Evolutionary conservation across 2,113 vertebrate species (phyloP), one percentile per base, ranked within the genome.

Genomic region (Kryptolebias marmoratus): DNA sequence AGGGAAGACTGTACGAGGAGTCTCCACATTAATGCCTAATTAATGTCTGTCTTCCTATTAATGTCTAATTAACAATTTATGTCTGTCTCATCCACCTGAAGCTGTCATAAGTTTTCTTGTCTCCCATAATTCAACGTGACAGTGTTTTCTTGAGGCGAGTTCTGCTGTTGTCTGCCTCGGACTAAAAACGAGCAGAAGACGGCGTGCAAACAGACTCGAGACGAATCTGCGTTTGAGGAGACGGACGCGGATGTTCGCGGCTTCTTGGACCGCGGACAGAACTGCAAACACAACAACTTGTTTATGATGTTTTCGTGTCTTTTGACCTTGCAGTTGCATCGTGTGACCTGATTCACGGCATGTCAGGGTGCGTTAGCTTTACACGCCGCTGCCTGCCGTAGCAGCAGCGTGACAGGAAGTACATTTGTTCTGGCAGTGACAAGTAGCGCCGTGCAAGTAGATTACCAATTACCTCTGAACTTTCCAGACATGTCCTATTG

Each of bases 21-120:
- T 65, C 80, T 73, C 82, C 80, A 60, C 85, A 71, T 87, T 84
- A 84, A 87, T 88, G 65, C 55, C 80, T 88, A 88, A 91, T 90
- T 90, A 89, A 87, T 86, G 87, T 83, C 82, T 81, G 79, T 80
- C 87, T 79, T 53, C 70, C 74, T 74, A 64, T 85, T 89, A 89
- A 85, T 81, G 81, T 83, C 79, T 64, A 59, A 82, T 89, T 83
- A 77, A 87, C 86, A 79, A 90, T 86, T 87, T 63, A 89, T 47
- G 70, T 73, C 73, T 47, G 73, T 68, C 78, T 86, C 73, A 12
- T 84, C 77, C 81, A 88, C 86, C 82, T 89, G 89, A 83, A 78
- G 85, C 83, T 75, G 89, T 87, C 87, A 76, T 27, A 67, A 82
- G 71, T 80, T 83, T 52, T 68, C 74, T 58, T 69, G 81, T 65